Conservation (phyloP, 2,888 invertebrate genomes). For the Arge pagana region DNA sequence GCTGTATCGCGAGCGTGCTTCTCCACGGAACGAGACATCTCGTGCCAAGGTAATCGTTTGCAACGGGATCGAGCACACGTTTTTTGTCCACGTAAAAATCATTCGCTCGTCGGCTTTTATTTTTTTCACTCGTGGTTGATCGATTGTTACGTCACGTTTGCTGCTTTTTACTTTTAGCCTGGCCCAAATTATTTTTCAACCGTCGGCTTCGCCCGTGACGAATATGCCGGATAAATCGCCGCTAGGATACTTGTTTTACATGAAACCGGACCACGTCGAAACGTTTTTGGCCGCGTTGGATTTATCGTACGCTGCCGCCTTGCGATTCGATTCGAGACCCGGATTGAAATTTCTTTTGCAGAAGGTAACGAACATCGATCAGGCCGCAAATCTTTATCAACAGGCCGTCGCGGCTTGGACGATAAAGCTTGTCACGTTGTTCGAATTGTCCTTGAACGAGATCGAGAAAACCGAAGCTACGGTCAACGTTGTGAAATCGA, state of each 20-base stretch:
- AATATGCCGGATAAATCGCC: constrained; percentile 35
- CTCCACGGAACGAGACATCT: constrained; percentile 74
- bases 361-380: constrained; percentile 85
- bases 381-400: constrained; percentile 88
- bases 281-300: constrained; percentile 79
- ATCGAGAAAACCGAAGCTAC: constrained; percentile 55
- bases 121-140: no score
- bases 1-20: constrained; percentile 85
- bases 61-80: neutral
- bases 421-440: constrained; percentile 82
- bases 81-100: no score
- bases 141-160: no score
- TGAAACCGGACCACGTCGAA: constrained; percentile 69
- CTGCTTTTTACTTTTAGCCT: constrained; percentile 44
- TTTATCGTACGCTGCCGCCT: constrained; percentile 79
- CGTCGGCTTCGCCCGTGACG: constrained; percentile 36
- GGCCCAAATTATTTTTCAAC: constrained; percentile 56
- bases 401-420: constrained; percentile 93
- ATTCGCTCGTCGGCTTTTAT: no score
- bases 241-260: constrained; percentile 48
- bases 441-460: constrained; percentile 81
- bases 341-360: constrained; percentile 93
- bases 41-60: constrained; percentile 61
- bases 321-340: constrained; percentile 87
- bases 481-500: constrained; percentile 41